Percentiles rank a stretch among this genome's conserved stretches.
These are phyloP conservation scores for Selenia dentaria DNA, from an alignment of 2,888 invertebrate genomes.

Conservation along the genomic window DNA sequence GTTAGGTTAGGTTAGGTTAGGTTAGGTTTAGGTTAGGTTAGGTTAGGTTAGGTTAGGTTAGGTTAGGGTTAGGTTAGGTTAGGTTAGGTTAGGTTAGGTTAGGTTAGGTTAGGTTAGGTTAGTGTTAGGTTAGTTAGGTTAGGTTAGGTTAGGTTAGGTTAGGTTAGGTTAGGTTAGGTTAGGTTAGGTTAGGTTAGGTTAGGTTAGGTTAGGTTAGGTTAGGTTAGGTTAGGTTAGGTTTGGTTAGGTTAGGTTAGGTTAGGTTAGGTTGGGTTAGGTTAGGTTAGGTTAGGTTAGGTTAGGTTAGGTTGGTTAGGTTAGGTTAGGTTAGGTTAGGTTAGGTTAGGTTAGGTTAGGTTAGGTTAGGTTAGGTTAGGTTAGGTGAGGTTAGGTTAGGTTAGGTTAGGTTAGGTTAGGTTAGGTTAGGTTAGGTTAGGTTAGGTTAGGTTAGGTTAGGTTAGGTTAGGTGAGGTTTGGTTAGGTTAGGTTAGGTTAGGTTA, in stretches of 20 bases:
- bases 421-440: slow-evolving; percentile 28
- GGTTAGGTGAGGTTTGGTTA: slow-evolving; percentile 25
- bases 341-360: slow-evolving; percentile 29
- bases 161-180: slow-evolving; percentile 28
- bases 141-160: slow-evolving; percentile 29
- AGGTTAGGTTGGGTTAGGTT: slow-evolving; percentile 27
- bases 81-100: slow-evolving; percentile 29
- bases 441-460: slow-evolving; percentile 27
- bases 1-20: slow-evolving; percentile 25
- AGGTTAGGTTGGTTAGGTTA: no score
- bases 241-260: slow-evolving; percentile 26
- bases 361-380: slow-evolving; percentile 31
- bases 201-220: slow-evolving; percentile 29
- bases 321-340: slow-evolving; percentile 30
- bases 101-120: no score
- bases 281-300: slow-evolving; percentile 30
- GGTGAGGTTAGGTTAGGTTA: slow-evolving; percentile 31
- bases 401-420: slow-evolving; percentile 30
- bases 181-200: slow-evolving; percentile 32
- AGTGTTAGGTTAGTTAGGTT: slow-evolving; percentile 28
- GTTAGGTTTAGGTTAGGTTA: no score
- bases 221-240: slow-evolving; percentile 29
- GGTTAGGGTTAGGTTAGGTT: no score
- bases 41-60: no score
- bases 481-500: slow-evolving; percentile 24